phyloP scores from a whole-genome alignment of 2,113 vertebrate species.

The Lutjanus erythropterus region DNA sequence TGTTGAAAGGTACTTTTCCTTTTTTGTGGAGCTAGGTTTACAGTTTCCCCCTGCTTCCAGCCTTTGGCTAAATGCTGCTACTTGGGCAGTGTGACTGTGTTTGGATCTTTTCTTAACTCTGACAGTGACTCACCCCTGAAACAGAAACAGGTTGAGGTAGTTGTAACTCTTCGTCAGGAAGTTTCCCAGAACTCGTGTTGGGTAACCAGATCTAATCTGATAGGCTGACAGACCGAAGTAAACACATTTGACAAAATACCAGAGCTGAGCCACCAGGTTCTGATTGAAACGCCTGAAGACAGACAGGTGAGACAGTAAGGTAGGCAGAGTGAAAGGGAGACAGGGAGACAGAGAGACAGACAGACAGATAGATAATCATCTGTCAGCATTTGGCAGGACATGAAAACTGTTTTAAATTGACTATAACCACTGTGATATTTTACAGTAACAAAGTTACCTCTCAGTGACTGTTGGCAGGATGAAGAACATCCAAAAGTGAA shows the following conservation, averaged over 20 bases:
- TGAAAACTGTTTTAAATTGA: no score
- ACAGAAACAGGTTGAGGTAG: constrained; percentile 70
- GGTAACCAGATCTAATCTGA: constrained; percentile 68
- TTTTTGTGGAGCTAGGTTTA: not conserved
- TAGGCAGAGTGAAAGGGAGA: no score
- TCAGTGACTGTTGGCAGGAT: constrained; percentile 68
- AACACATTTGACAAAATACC: constrained; percentile 69
- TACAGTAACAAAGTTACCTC: no score
- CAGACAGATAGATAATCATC: not conserved
- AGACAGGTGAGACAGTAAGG: not conserved
- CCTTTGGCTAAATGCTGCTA: not conserved
- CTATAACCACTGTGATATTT: no score
- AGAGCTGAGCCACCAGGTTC: constrained; percentile 70
- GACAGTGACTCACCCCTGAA: constrained; percentile 55
- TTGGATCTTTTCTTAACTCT: not conserved
- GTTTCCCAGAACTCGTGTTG: constrained; percentile 65
- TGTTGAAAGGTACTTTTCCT: not conserved
- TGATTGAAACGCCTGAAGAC: constrained; percentile 60
- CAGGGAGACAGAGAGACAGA: not conserved
- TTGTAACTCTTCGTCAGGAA: constrained; percentile 70
- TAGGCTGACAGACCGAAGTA: constrained; percentile 68
- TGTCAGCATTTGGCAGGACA: no score
- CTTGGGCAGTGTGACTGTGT: no score
- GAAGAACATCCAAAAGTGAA: constrained; percentile 76
- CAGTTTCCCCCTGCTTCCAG: not conserved